Conservation (phyloP, 1,140 invertebrate species). For the Pogonomyrmex barbatus region DNA sequence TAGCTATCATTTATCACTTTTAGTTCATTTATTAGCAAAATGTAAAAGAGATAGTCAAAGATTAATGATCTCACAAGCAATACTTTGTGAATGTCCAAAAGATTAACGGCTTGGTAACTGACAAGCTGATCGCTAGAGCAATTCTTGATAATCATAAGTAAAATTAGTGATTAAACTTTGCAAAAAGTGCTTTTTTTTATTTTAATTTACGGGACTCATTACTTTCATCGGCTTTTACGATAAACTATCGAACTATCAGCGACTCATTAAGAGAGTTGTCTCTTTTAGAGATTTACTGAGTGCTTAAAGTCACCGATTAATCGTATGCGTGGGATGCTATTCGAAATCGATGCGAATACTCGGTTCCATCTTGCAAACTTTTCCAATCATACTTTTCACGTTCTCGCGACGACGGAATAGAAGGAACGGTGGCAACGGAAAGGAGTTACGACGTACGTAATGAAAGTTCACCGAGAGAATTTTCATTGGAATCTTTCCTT, state of each 20-base stretch:
- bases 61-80: constrained; percentile 48
- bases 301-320: constrained; percentile 58
- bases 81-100: constrained; percentile 48
- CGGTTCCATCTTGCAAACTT: constrained; percentile 73
- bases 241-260: constrained; percentile 36
- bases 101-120: constrained; percentile 50
- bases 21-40: constrained; percentile 56
- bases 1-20: constrained; percentile 50
- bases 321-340: constrained; percentile 67
- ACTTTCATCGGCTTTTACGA: constrained; percentile 34
- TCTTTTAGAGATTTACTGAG: constrained; percentile 22
- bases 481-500: constrained; percentile 59
- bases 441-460: constrained; percentile 71
- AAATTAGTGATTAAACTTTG: constrained; percentile 49
- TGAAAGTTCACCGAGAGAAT: constrained; percentile 76
- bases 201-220: constrained; percentile 46
- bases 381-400: constrained; percentile 80
- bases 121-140: constrained; percentile 18
- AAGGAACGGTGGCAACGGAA: not conserved
- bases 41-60: constrained; percentile 53
- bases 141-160: constrained; percentile 33
- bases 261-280: constrained; percentile 52
- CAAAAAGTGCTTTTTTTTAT: not conserved
- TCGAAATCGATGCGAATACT: constrained; percentile 69
- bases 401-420: constrained; percentile 45